A percentile compares a stretch with the other conserved stretches of the same genome.
Evolutionary conservation across 2,888 invertebrate genomes (phyloP).

Genomic region (Ephialtes manifestator): DNA sequence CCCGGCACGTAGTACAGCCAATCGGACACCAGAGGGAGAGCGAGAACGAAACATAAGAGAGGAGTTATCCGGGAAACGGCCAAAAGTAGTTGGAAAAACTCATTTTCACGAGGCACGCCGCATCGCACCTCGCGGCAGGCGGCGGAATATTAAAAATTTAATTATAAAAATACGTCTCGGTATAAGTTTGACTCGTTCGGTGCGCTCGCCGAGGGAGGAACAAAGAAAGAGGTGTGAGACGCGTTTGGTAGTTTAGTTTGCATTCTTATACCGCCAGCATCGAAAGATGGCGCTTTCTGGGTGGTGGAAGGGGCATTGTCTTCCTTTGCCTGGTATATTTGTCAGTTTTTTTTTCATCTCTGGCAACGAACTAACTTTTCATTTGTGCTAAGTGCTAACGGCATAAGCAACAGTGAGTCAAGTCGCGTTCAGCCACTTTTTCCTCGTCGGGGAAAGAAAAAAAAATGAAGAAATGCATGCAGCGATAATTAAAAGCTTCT

Average conservation of each 20-base stretch:
- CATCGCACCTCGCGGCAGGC: conserved; percentile 39
- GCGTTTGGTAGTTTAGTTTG: conserved; percentile 28
- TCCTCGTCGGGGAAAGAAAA: not conserved
- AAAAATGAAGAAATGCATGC: conserved; percentile 22
- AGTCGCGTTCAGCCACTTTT: conserved; percentile 4
- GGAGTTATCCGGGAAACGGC: conserved; percentile 7
- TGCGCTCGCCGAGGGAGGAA: not conserved
- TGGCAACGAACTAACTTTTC: conserved; percentile 47
- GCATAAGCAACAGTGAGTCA: not conserved
- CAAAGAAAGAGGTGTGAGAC: conserved; percentile 23
- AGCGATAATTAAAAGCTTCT: conserved; percentile 50
- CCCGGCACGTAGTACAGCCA: not conserved
- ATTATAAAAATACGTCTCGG: conserved; percentile 76
- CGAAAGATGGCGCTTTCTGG: not conserved
- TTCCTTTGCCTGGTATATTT: conserved; percentile 32
- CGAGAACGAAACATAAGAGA: not conserved
- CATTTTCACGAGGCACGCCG: conserved; percentile 74
- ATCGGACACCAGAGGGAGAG: conserved; percentile 9
- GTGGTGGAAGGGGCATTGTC: not conserved
- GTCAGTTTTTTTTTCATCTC: not conserved
- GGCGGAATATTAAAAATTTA: conserved; percentile 79
- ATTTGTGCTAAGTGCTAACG: conserved; percentile 45
- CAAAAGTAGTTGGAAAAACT: conserved; percentile 76
- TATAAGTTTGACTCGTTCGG: conserved; percentile 58
- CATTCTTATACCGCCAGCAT: not conserved